Evolutionary conservation across 2,888 invertebrate genomes (phyloP), one percentile per base, ranked within the genome.

Genomic region (Hedya salicella): DNA sequence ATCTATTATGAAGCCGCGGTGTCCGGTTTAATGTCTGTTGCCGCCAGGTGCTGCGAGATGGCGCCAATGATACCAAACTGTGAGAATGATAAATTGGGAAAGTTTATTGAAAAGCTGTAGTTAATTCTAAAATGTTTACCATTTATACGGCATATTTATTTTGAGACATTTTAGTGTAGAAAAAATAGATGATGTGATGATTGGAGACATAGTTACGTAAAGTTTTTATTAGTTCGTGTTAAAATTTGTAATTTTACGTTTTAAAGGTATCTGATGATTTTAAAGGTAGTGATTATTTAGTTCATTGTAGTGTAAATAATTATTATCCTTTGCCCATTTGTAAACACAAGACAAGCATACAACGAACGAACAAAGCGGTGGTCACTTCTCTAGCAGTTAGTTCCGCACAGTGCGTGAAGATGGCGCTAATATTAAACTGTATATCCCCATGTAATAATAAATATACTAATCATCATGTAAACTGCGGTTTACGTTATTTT

Each of bases 1-100:
- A 91, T 90, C 91, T 91, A 86, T 91, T 80, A 81, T 75, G 78
- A 80, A 80, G 75, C 78, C 78, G 70, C 83, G 81, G 72, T 82
- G 83, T 86, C 84, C 83, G 73, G 67, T 72, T 68, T 73, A 76
- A 74, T 83, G 79, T 80, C 80, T 73, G 77, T 73, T 81, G 72
- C 68, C 71, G 63, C 69, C 73, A 71, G 70, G 52, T 69, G 71
- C 69, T 75, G 76, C 70, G 73, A 85, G 86, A 76, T 82, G 84
- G 62, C 67, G 57, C 42, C 61, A 61, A 66, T 61, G 66, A 36
- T 48, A 60, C 14, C 13, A 48, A 40, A 61, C 53, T 9, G 48
- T 32, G 65, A 44, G 25, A 11, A 14, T 42, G 13, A 44, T 40
- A 6, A 54, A 36, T 49, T 48, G 13, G 40, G 32, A 59, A 52